Evolutionary conservation across 2,888 invertebrate genomes (phyloP).

Genomic region (Timema podura): DNA sequence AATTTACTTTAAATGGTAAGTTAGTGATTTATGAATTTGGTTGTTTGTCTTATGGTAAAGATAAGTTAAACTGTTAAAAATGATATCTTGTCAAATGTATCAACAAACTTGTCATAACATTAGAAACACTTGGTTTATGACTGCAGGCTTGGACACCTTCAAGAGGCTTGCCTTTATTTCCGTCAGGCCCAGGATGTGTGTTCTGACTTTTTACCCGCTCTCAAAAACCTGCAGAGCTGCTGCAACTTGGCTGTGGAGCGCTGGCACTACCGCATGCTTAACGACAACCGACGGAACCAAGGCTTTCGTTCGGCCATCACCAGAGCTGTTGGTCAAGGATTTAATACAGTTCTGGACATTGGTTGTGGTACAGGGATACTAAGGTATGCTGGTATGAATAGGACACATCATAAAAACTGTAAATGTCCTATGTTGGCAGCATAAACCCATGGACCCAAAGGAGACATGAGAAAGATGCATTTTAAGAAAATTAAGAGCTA

Average conservation of each 20-base stretch:
- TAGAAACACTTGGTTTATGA: too few relatives aligned
- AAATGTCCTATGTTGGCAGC: too few relatives aligned
- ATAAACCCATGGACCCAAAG: too few relatives aligned
- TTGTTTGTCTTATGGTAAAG: too few relatives aligned
- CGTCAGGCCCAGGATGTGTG: constrained; percentile 51
- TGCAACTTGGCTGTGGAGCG: constrained; percentile 65
- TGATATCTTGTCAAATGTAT: too few relatives aligned
- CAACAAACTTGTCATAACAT: too few relatives aligned
- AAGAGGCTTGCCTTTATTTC: constrained; percentile 56
- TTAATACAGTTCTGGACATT: constrained; percentile 63
- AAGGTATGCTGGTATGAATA: constrained; percentile 41
- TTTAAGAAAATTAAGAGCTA: too few relatives aligned
- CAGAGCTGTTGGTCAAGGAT: constrained; percentile 49
- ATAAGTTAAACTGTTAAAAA: too few relatives aligned
- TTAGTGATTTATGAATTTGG: too few relatives aligned
- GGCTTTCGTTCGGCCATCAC: constrained; percentile 62
- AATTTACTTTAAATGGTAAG: too few relatives aligned
- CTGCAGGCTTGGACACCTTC: constrained; percentile 44
- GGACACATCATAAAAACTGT: too few relatives aligned
- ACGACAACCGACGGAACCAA: constrained; percentile 65
- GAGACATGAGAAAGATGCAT: too few relatives aligned
- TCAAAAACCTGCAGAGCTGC: constrained; percentile 64
- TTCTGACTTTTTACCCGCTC: constrained; percentile 53
- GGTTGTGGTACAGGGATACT: constrained; percentile 75
- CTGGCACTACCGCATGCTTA: constrained; percentile 83